Conservation (phyloP, 2,888 invertebrate genomes). For the Drosophila subsilvestris region DNA sequence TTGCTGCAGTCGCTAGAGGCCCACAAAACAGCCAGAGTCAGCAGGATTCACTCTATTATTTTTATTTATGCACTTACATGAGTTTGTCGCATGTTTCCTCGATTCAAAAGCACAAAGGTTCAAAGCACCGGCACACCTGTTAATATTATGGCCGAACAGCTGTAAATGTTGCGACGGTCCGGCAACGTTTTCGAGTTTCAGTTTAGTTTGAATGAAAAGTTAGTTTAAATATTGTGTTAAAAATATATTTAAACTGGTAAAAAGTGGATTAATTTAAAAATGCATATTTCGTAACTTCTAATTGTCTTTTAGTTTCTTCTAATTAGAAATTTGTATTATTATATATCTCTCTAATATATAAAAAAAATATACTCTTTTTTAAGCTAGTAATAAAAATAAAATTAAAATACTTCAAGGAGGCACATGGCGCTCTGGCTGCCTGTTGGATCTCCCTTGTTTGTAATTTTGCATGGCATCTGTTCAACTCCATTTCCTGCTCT, state of each 20-base stretch:
- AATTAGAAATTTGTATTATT: background rate
- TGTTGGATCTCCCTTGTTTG: too few species aligned
- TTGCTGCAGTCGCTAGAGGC: slow-evolving; percentile 8
- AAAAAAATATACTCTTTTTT: too few species aligned
- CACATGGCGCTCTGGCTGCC: background rate
- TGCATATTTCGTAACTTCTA: background rate
- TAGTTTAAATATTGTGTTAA: too few species aligned
- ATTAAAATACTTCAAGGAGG: background rate
- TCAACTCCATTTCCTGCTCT: too few species aligned
- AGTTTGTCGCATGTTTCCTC: slow-evolving; percentile 15
- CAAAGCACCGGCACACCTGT: slow-evolving; percentile 18
- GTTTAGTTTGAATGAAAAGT: too few species aligned
- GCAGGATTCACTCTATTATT: rapidly evolving
- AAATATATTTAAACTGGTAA: too few species aligned
- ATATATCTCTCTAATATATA: too few species aligned
- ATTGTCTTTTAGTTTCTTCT: background rate
- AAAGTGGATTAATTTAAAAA: too few species aligned
- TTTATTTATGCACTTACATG: slow-evolving; percentile 5
- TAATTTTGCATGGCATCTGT: too few species aligned
- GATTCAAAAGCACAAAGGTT: background rate
- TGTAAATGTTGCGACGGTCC: background rate
- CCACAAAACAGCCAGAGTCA: background rate
- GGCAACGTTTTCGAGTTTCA: background rate
- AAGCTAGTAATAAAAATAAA: too few species aligned
- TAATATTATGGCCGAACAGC: background rate